phyloP scores from a whole-genome alignment of 2,113 vertebrate genomes.

The Gasterosteus nipponicus region DNA sequence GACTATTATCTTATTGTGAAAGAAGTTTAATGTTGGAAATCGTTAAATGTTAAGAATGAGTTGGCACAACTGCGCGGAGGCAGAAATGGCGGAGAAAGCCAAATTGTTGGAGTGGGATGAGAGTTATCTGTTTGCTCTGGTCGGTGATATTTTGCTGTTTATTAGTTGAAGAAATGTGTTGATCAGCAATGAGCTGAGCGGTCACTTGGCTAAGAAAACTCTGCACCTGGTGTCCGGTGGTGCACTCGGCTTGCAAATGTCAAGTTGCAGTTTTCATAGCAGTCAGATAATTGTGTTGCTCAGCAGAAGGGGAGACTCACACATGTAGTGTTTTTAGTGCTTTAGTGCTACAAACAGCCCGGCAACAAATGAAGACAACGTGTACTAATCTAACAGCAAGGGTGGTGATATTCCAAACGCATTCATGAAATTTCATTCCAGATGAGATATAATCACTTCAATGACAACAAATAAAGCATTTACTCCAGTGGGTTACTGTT shows the following conservation, averaged over 20 bases:
- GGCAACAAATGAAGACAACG: not conserved
- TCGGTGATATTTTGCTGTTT: slow-evolving; percentile 55
- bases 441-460: not conserved
- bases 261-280: slow-evolving; percentile 43
- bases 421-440: not conserved
- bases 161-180: slow-evolving; percentile 41
- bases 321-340: not conserved
- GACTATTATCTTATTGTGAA: slow-evolving; percentile 44
- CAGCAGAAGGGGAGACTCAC: slow-evolving; percentile 22
- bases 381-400: not conserved
- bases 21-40: slow-evolving; percentile 30
- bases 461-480: not conserved
- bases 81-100: slow-evolving; percentile 29
- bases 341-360: slow-evolving; percentile 3
- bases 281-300: slow-evolving; percentile 13
- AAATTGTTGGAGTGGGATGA: slow-evolving; percentile 59
- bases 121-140: slow-evolving; percentile 50
- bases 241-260: slow-evolving; percentile 25
- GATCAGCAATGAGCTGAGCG: slow-evolving; percentile 25
- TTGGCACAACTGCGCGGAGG: slow-evolving; percentile 25
- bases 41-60: slow-evolving; percentile 40
- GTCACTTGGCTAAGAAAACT: slow-evolving; percentile 36
- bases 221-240: slow-evolving; percentile 12
- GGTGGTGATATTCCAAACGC: not conserved
- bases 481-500: not conserved